Percentiles rank a stretch among this genome's conserved stretches.
Conservation (phyloP, 2,113 vertebrate genomes). For the Amblyopsis rosae region DNA sequence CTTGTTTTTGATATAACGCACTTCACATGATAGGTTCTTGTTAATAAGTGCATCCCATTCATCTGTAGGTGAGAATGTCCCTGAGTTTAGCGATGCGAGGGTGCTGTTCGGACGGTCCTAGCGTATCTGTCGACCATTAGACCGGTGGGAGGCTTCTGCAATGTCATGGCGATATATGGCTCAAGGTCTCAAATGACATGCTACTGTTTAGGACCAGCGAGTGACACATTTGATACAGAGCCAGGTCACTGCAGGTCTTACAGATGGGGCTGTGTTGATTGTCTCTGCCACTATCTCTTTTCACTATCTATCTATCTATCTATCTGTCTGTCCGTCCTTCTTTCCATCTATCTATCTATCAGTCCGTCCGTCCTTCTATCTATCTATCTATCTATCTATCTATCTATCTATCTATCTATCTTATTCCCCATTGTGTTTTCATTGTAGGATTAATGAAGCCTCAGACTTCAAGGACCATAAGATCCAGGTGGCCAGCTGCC, state of each 20-base stretch:
- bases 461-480: constrained; percentile 70
- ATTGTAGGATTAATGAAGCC: constrained; percentile 83
- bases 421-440: background rate
- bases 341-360: background rate
- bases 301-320: constrained; percentile 1
- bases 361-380: background rate
- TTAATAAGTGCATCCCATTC: background rate
- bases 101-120: constrained; percentile 28
- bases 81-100: constrained; percentile 6
- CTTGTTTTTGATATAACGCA: background rate
- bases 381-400: constrained; percentile 3
- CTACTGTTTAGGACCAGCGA: constrained; percentile 29
- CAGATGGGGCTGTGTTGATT: background rate
- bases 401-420: constrained; percentile 6
- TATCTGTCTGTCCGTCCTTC: constrained; percentile 3
- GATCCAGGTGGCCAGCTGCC: constrained; percentile 83
- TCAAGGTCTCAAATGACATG: constrained; percentile 49
- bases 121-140: constrained; percentile 39
- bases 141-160: constrained; percentile 4
- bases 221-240: constrained; percentile 31
- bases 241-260: constrained; percentile 8
- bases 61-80: constrained; percentile 11
- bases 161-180: constrained; percentile 40
- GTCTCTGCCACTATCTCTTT: too few species aligned
- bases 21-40: constrained; percentile 1